A percentile compares a stretch with the other conserved stretches of the same genome.
These are phyloP conservation scores for Didymodactylos carnosus DNA, from an alignment of 2,888 invertebrate genomes.

Conservation along the genomic window DNA sequence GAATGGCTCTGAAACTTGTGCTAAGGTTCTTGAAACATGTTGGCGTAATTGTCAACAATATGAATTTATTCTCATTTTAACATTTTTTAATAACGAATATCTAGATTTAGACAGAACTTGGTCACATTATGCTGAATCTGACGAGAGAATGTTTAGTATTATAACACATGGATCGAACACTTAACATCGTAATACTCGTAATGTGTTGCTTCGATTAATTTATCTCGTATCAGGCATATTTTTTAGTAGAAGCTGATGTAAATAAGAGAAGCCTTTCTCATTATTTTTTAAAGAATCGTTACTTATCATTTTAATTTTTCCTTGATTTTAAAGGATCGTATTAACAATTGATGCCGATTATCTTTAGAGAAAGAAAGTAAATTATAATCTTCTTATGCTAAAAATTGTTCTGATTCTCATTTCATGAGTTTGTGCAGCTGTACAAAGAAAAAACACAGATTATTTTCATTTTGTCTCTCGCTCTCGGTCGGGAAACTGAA, in stretches of 20 bases:
- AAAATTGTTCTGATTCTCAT: not conserved
- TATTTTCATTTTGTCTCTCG: not conserved
- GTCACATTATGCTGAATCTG: no score
- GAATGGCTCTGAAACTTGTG: not conserved
- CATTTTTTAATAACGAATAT: not conserved
- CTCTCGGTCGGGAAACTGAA: no score
- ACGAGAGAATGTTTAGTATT: not conserved
- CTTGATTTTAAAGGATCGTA: not conserved
- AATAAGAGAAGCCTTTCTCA: not conserved
- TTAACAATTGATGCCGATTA: not conserved
- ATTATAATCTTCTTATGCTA: not conserved
- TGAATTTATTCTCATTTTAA: not conserved
- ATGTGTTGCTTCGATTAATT: not conserved
- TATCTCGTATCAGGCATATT: not conserved
- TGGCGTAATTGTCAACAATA: not conserved
- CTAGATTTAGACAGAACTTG: not conserved
- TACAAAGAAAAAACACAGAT: not conserved
- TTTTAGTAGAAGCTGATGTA: not conserved
- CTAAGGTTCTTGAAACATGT: not conserved
- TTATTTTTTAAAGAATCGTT: not conserved
- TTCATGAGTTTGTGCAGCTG: no score
- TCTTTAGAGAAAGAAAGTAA: not conserved
- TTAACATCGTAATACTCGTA: not conserved
- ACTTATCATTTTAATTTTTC: not conserved
- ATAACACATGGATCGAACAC: not conserved